A percentile compares a stretch with the other conserved stretches of the same genome.
Conservation (phyloP, 2,113 vertebrate species). For the Poicephalus gulielmi region DNA sequence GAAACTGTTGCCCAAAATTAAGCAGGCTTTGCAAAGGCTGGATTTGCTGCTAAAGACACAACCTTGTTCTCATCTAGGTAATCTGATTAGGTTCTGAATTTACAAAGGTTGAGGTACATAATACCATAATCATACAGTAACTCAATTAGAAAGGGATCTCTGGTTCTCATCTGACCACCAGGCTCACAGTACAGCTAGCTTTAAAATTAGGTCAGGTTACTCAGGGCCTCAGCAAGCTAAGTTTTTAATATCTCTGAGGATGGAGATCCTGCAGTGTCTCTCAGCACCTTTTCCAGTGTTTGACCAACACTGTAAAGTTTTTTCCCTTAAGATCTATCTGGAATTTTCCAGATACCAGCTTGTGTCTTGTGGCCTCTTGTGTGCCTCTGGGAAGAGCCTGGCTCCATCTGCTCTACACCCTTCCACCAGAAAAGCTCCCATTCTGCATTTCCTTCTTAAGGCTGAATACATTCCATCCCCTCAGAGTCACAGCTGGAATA, state of each 20-base stretch:
- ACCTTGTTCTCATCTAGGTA: neutral
- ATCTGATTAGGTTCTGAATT: neutral
- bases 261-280: neutral
- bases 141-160: neutral
- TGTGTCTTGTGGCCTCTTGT: neutral
- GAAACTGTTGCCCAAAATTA: neutral
- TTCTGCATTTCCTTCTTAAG: neutral
- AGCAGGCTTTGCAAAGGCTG: neutral
- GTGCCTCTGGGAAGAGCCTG: neutral
- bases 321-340: neutral
- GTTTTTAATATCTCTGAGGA: neutral
- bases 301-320: neutral
- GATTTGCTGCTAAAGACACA: neutral
- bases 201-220: neutral
- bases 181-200: neutral
- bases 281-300: neutral
- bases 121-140: neutral
- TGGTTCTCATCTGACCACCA: neutral
- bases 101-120: neutral
- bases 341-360: neutral
- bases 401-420: neutral
- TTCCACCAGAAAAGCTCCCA: neutral
- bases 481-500: neutral
- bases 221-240: neutral
- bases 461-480: neutral